Evolutionary conservation across 2,113 vertebrate species (phyloP).

Genomic region (Myrmophylax atrothorax): DNA sequence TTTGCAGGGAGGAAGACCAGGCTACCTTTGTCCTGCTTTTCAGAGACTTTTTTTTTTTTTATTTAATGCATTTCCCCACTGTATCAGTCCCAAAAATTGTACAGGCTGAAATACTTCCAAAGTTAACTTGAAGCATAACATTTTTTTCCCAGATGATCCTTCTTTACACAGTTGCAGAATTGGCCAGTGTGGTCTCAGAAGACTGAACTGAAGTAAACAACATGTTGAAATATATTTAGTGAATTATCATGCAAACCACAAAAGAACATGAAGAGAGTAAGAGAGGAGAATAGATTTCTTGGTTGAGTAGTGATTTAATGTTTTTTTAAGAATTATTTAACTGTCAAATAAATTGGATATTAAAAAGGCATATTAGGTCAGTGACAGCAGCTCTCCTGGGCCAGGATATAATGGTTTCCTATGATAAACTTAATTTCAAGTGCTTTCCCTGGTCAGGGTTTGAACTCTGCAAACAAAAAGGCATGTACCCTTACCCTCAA

Average conservation of each 20-base stretch:
- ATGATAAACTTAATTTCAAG: background rate
- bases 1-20: background rate
- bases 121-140: background rate
- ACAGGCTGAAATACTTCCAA: background rate
- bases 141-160: conserved; percentile 24
- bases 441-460: background rate
- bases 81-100: background rate
- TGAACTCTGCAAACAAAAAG: background rate
- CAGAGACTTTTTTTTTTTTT: background rate
- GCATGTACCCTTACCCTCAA: background rate
- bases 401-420: background rate
- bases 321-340: background rate
- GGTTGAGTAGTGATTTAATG: background rate
- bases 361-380: background rate
- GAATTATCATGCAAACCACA: conserved; percentile 27
- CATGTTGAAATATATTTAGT: conserved; percentile 37
- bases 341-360: conserved; percentile 30
- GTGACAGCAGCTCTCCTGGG: background rate
- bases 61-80: background rate
- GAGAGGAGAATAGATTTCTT: background rate
- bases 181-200: conserved; percentile 22
- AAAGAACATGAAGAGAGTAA: background rate
- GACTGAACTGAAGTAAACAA: conserved; percentile 46
- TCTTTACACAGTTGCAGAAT: background rate
- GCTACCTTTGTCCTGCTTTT: background rate